phyloP scores from a whole-genome alignment of 2,888 invertebrate genomes.

The Ectemnius lituratus region DNA sequence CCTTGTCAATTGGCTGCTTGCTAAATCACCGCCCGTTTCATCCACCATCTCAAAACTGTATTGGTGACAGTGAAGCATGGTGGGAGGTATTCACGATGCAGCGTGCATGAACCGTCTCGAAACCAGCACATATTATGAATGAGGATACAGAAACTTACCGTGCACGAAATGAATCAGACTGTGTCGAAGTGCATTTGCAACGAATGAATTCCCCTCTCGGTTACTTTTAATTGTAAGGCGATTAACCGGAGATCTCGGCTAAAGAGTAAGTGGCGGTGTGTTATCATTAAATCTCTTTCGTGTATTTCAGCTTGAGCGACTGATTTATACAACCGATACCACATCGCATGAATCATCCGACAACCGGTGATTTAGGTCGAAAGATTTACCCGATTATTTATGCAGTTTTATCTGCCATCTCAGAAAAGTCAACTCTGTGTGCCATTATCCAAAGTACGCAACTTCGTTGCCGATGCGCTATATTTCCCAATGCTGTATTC shows the following conservation, averaged over 20 bases:
- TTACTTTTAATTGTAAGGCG: too few relatives aligned
- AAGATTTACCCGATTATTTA: constrained; percentile 49
- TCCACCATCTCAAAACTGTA: too few relatives aligned
- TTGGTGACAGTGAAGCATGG: too few relatives aligned
- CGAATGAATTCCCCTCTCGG: too few relatives aligned
- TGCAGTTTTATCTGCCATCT: constrained; percentile 24
- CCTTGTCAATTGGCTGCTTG: neutral
- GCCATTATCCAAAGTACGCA: neutral
- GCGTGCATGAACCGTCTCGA: too few relatives aligned
- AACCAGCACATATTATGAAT: too few relatives aligned
- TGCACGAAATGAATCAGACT: too few relatives aligned
- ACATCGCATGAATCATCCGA: constrained; percentile 42
- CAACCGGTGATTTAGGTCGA: constrained; percentile 47
- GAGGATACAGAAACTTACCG: too few relatives aligned
- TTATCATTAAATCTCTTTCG: constrained; percentile 29
- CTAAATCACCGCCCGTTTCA: neutral
- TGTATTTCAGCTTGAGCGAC: constrained; percentile 36
- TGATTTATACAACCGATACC: constrained; percentile 43
- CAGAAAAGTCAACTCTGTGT: neutral
- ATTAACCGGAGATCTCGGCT: neutral
- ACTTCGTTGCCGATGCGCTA: neutral
- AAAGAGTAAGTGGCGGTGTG: constrained; percentile 12
- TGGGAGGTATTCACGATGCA: too few relatives aligned
- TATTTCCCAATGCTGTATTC: neutral
- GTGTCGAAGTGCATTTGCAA: too few relatives aligned